These are phyloP conservation scores for Eilema depressum DNA, from an alignment of 2,888 invertebrate genomes.

Conservation along the genomic window DNA sequence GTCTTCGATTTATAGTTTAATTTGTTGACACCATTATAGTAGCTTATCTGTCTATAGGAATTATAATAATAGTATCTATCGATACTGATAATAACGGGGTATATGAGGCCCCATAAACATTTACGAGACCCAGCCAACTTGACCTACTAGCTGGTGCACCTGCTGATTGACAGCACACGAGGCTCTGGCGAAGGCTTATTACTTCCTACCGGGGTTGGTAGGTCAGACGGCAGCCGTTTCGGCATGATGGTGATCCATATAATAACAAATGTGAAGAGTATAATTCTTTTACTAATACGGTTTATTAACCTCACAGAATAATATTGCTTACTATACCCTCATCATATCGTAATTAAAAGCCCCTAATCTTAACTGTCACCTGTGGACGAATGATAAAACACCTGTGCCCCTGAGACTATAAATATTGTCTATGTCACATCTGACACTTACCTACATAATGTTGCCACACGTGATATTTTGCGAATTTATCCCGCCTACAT, in stretches of 20 bases:
- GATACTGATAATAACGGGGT: not conserved
- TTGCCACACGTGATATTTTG: not conserved
- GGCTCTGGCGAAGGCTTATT: not conserved
- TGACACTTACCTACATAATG: not conserved
- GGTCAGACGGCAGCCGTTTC: not conserved
- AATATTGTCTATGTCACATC: not conserved
- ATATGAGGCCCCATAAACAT: not conserved
- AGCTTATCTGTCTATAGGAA: not conserved
- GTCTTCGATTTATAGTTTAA: constrained; percentile 38
- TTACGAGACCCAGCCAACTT: not conserved
- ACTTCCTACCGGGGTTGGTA: not conserved
- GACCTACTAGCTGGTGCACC: not conserved
- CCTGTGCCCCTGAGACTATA: not conserved
- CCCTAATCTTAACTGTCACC: constrained; percentile 1
- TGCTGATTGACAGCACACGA: not conserved
- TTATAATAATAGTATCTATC: not conserved
- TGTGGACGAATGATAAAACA: not conserved
- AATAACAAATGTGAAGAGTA: too few relatives aligned
- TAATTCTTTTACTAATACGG: not conserved
- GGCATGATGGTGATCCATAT: too few relatives aligned
- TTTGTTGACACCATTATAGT: constrained; percentile 29
- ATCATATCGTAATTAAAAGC: not conserved
- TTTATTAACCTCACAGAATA: not conserved
- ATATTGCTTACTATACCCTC: not conserved
- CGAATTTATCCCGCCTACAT: constrained; percentile 24